Conservation (phyloP, 2,888 invertebrate genomes). For the Augochlorella aurata region DNA sequence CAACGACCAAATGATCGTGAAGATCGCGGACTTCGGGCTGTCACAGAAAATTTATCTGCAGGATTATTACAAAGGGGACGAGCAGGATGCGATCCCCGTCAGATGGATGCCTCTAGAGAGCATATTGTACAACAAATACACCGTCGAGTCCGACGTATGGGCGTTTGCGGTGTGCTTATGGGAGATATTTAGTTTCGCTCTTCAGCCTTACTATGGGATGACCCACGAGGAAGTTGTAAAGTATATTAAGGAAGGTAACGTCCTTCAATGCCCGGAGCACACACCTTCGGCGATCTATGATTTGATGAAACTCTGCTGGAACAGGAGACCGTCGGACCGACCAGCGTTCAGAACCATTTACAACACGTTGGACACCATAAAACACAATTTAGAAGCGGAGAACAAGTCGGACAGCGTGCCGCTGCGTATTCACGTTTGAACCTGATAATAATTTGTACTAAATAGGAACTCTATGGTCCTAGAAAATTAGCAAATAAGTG, state of each 20-base stretch:
- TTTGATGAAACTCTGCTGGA: conserved; percentile 97
- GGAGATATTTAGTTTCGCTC: conserved; percentile 98
- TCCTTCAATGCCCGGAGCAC: conserved; percentile 94
- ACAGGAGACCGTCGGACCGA: conserved; percentile 91
- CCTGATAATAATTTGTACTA: conserved; percentile 39
- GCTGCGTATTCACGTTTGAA: conserved; percentile 77
- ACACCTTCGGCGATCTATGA: conserved; percentile 94
- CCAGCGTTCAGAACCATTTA: conserved; percentile 93
- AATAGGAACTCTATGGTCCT: conserved; percentile 37
- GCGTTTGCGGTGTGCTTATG: conserved; percentile 97
- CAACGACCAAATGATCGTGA: conserved; percentile 95
- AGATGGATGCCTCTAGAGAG: conserved; percentile 99
- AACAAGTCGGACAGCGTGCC: conserved; percentile 77
- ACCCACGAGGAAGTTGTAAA: conserved; percentile 98
- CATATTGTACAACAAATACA: conserved; percentile 97
- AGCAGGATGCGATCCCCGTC: conserved; percentile 97
- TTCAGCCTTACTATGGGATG: conserved; percentile 98
- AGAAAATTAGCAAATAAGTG: conserved; percentile 47
- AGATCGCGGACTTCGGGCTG: conserved; percentile 98
- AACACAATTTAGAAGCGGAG: conserved; percentile 80
- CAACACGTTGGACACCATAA: conserved; percentile 89
- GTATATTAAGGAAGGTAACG: conserved; percentile 96
- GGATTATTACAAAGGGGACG: conserved; percentile 97
- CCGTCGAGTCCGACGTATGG: conserved; percentile 98
- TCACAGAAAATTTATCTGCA: conserved; percentile 97